Conservation (phyloP, 2,888 invertebrate genomes). For the Limnephilus lunatus region DNA sequence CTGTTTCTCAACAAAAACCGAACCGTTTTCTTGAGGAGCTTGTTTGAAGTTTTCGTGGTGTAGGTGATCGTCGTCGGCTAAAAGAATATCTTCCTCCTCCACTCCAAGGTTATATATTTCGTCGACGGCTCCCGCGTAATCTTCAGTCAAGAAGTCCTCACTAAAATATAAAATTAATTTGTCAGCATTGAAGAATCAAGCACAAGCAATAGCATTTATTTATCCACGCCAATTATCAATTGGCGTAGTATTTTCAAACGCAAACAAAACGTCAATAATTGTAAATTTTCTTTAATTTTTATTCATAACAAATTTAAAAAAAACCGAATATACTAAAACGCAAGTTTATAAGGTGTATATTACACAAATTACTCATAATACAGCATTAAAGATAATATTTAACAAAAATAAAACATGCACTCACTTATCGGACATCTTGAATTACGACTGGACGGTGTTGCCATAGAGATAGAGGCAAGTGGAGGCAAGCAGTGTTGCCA, state of each 20-base stretch:
- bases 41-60: slow-evolving; percentile 37
- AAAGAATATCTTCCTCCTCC: slow-evolving; percentile 75
- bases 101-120: slow-evolving; percentile 74
- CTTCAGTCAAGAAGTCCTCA: slow-evolving; percentile 76
- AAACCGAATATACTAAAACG: not conserved
- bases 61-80: slow-evolving; percentile 71
- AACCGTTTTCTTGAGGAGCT: slow-evolving; percentile 24
- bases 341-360: not conserved
- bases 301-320: too few relatives aligned
- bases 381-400: not conserved
- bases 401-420: slow-evolving; percentile 42
- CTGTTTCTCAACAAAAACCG: not conserved
- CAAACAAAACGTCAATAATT: slow-evolving; percentile 10
- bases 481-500: too few relatives aligned
- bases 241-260: not conserved
- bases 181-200: not conserved
- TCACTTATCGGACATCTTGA: slow-evolving; percentile 60
- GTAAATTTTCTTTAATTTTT: too few relatives aligned
- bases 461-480: too few relatives aligned
- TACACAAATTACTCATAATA: not conserved
- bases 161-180: slow-evolving; percentile 70
- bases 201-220: not conserved
- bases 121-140: slow-evolving; percentile 76
- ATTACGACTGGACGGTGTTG: not conserved
- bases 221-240: not conserved